phyloP scores from a whole-genome alignment of 2,888 invertebrate species.

The Tiphia femorata region DNA sequence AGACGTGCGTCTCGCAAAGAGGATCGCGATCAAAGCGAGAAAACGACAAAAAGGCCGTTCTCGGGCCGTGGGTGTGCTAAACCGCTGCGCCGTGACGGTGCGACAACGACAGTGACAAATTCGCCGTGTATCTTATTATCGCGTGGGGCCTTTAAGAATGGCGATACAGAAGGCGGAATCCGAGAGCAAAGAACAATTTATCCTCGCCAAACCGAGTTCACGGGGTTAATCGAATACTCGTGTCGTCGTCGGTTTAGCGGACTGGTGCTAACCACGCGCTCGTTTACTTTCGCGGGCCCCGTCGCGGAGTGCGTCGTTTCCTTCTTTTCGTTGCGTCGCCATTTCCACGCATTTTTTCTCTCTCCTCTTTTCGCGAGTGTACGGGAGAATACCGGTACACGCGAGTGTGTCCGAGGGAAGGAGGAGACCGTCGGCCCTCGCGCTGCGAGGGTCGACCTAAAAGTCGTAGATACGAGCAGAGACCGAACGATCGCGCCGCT shows the following conservation, averaged over 20 bases:
- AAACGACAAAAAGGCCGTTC: too few species aligned
- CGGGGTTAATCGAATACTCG: slow-evolving; percentile 60
- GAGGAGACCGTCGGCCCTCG: too few species aligned
- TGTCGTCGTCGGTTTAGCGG: slow-evolving; percentile 57
- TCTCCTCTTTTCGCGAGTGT: too few species aligned
- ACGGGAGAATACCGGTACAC: background rate
- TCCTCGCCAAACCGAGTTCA: slow-evolving; percentile 37
- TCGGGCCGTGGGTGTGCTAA: background rate
- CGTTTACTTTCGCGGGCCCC: slow-evolving; percentile 45
- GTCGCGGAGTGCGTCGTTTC: background rate
- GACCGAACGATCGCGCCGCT: too few species aligned
- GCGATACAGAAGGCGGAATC: slow-evolving; percentile 22
- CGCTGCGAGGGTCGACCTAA: too few species aligned
- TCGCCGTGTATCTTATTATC: slow-evolving; percentile 16
- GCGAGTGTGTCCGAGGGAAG: too few species aligned
- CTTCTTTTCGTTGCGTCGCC: too few species aligned
- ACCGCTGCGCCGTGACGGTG: slow-evolving; percentile 5
- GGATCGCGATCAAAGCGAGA: too few species aligned
- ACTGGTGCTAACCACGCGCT: slow-evolving; percentile 48
- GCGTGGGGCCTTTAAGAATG: slow-evolving; percentile 14
- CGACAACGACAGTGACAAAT: slow-evolving; percentile 23
- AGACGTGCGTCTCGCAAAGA: too few species aligned
- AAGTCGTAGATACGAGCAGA: too few species aligned
- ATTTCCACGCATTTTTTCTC: too few species aligned
- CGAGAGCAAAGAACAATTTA: slow-evolving; percentile 43